Conservation (phyloP, 37 sponge, comb jelly and placozoan genomes). For the Cladorhizidae sp. region DNA sequence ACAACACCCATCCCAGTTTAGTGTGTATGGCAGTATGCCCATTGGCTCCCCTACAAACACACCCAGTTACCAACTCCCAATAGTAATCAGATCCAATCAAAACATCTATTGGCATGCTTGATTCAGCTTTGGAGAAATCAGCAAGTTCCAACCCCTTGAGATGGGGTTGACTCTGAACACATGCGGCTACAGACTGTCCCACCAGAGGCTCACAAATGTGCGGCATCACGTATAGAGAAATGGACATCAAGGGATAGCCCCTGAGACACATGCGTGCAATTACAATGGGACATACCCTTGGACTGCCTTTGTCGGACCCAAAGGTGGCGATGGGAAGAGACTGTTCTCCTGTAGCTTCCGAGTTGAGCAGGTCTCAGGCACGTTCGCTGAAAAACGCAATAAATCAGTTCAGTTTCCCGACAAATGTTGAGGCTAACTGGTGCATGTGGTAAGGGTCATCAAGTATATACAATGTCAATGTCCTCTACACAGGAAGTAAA, state of each 20-base stretch:
- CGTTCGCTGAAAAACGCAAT: no score
- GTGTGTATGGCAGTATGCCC: slow-evolving; percentile 53
- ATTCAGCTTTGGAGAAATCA: slow-evolving; percentile 5
- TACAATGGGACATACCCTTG: slow-evolving; percentile 43
- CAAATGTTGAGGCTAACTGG: no score
- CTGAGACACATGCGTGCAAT: slow-evolving; percentile 25
- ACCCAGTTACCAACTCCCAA: no score
- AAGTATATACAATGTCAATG: no score
- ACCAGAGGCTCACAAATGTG: slow-evolving; percentile 55
- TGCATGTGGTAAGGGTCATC: no score
- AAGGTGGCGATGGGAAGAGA: background rate
- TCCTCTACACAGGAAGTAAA: no score
- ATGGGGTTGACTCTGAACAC: slow-evolving; percentile 1
- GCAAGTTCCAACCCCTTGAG: slow-evolving; percentile 45
- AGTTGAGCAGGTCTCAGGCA: background rate
- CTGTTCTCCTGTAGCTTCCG: slow-evolving; percentile 13
- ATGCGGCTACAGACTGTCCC: slow-evolving; percentile 6
- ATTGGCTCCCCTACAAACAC: background rate
- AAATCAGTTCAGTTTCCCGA: no score
- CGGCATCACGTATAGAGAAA: slow-evolving; percentile 27
- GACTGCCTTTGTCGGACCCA: background rate
- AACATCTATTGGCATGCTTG: slow-evolving; percentile 15
- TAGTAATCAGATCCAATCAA: no score
- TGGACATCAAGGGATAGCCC: slow-evolving; percentile 11
- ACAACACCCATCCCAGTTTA: slow-evolving; percentile 58